phyloP scores from a whole-genome alignment of 2,113 vertebrate genomes.

The Antechinus stuartii region DNA sequence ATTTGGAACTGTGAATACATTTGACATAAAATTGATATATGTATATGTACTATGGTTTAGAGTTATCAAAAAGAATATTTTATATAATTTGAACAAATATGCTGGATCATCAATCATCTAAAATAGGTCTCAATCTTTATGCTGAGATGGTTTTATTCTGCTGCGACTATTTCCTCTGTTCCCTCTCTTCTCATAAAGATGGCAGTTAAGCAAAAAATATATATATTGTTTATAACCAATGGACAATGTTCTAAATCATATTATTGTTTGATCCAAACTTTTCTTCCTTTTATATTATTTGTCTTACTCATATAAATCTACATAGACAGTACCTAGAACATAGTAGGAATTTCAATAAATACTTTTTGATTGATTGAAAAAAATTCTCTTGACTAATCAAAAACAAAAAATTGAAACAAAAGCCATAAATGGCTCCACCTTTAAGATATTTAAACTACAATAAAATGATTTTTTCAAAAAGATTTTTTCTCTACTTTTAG shows the following conservation, averaged over 20 bases:
- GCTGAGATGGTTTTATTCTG: neutral
- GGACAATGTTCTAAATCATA: slow-evolving; percentile 48
- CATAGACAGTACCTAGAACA: neutral
- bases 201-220: slow-evolving; percentile 27
- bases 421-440: neutral
- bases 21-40: slow-evolving; percentile 64
- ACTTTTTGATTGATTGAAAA: neutral
- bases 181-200: neutral
- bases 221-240: neutral
- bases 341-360: neutral
- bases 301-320: neutral
- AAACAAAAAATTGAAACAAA: neutral
- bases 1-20: slow-evolving; percentile 68
- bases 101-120: slow-evolving; percentile 54
- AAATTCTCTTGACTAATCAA: neutral
- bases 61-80: slow-evolving; percentile 36
- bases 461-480: neutral
- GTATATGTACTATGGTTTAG: slow-evolving; percentile 7
- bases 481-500: neutral
- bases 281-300: neutral
- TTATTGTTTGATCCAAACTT: slow-evolving; percentile 27
- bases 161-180: slow-evolving; percentile 17
- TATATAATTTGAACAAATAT: slow-evolving; percentile 63
- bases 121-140: slow-evolving; percentile 48
- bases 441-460: neutral